phyloP scores from a whole-genome alignment of 53 echinoderm and acorn worm species.

The Holothuria leucospilota region DNA sequence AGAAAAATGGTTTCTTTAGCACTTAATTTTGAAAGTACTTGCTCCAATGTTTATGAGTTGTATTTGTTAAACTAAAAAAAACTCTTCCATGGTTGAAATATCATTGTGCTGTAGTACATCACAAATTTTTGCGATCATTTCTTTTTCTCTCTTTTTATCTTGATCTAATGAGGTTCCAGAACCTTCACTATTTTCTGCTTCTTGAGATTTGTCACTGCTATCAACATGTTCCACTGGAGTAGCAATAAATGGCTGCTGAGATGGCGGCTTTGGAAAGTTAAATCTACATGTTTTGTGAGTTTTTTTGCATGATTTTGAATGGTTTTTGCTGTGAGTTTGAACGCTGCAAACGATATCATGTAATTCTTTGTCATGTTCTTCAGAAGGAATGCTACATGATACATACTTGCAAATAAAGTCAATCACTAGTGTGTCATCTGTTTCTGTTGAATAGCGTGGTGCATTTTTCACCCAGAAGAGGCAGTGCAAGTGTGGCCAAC shows the following conservation, averaged over 20 bases:
- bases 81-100: conserved; percentile 33
- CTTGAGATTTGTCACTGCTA: too few species aligned
- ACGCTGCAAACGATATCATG: background rate
- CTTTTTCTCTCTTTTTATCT: conserved; percentile 4
- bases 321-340: conserved; percentile 20
- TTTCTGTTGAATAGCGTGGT: background rate
- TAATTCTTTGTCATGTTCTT: background rate
- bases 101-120: conserved; percentile 26
- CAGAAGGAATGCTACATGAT: background rate
- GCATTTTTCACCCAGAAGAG: conserved; percentile 54
- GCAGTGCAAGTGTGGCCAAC: conserved; percentile 15
- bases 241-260: background rate
- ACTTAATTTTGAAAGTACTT: conserved; percentile 38
- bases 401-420: conserved; percentile 9
- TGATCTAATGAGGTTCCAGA: background rate
- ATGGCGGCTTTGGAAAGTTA: background rate
- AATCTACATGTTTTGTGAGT: background rate
- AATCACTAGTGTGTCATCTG: background rate
- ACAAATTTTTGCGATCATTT: conserved; percentile 15
- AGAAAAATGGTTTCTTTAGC: conserved; percentile 50
- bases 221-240: too few species aligned
- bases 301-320: conserved; percentile 59
- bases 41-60: conserved; percentile 62
- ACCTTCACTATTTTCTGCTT: too few species aligned
- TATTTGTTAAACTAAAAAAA: conserved; percentile 48